Evolutionary conservation across 2,888 invertebrate genomes (phyloP).

Genomic region (Acleris sparsana): DNA sequence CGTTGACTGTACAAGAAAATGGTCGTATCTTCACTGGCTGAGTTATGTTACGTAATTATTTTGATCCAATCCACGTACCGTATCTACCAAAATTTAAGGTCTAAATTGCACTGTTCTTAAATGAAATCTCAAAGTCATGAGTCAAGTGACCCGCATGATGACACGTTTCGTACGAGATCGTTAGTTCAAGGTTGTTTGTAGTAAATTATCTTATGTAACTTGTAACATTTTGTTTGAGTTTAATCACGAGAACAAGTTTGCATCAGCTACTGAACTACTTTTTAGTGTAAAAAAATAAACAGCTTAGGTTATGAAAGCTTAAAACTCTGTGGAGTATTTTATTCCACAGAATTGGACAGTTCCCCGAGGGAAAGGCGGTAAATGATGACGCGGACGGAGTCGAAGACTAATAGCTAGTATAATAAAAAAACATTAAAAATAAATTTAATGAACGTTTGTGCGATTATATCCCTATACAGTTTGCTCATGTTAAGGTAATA

Average conservation of each 20-base stretch:
- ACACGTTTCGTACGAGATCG: slow-evolving; percentile 6
- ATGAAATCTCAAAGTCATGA: neutral
- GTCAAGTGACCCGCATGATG: slow-evolving; percentile 7
- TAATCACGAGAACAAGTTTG: too few relatives aligned
- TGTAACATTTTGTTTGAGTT: neutral
- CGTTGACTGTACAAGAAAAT: slow-evolving; percentile 15
- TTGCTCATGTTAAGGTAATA: too few relatives aligned
- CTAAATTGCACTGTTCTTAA: neutral
- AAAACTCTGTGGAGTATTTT: too few relatives aligned
- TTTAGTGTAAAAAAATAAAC: too few relatives aligned
- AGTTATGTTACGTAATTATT: slow-evolving; percentile 2
- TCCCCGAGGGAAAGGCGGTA: too few relatives aligned
- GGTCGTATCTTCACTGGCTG: slow-evolving; percentile 22
- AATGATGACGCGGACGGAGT: too few relatives aligned
- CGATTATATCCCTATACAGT: neutral
- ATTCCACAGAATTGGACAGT: too few relatives aligned
- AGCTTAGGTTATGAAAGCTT: too few relatives aligned
- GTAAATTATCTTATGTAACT: slow-evolving; percentile 5
- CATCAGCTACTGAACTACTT: too few relatives aligned
- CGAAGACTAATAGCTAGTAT: neutral
- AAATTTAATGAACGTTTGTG: neutral
- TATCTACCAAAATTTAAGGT: neutral
- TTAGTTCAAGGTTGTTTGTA: slow-evolving; percentile 24
- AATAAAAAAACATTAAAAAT: neutral
- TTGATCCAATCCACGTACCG: neutral